Base-by-base conservation (phyloP, 2,888 invertebrate species). In the Nomada goodeniana region DNA sequence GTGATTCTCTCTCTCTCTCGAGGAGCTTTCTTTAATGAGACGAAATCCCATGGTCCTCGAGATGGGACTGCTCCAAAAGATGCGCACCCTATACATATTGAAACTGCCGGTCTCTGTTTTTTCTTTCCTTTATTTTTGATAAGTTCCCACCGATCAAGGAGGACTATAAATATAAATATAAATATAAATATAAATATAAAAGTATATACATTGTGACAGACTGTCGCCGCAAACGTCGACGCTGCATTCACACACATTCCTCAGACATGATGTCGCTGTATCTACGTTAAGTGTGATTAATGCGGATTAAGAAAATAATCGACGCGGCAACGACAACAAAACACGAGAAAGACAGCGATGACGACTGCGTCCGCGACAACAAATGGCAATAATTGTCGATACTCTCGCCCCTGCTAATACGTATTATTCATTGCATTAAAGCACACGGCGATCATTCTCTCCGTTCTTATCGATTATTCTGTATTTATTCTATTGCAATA, bases 191-290 rank as follows among this genome's bases (percentile, higher is more conserved):
- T 20, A 47, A 18, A 61, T 71, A 57, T 63, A 72, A 26, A 68
- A 52, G 69, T 29, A 63, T 52, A 59, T 50, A 61, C 69, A 80
- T 80, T 72, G 75, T 80, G 71, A 82, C 70, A 72, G 80, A 80
- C 57, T 80, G 69, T 70, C 81, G 59, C 57, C 75, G 70, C 82
- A 75, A 36, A 81, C 68, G 84, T 85, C 84, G 82, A 82, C 65
- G 85, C 76, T 78, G 83, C 84, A 84, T 83, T 73, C 79, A 82
- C 82, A 88, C 87, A 88, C 92, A 92, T 92, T 92, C 91, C 91
- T 91, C 88, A 83, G 90, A 86, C 89, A 88, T 85, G 81, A 89
- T 78, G 88, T 91, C 90, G 90, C 89, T 79, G 84, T 85, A 79
- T 83, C 83, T 84, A 87, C 76, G 79, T 88, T 87, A 88, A 88